Percentiles rank a stretch among this genome's conserved stretches.
Conservation (phyloP, 1,140 invertebrate genomes). For the Solenopsis fugax region DNA sequence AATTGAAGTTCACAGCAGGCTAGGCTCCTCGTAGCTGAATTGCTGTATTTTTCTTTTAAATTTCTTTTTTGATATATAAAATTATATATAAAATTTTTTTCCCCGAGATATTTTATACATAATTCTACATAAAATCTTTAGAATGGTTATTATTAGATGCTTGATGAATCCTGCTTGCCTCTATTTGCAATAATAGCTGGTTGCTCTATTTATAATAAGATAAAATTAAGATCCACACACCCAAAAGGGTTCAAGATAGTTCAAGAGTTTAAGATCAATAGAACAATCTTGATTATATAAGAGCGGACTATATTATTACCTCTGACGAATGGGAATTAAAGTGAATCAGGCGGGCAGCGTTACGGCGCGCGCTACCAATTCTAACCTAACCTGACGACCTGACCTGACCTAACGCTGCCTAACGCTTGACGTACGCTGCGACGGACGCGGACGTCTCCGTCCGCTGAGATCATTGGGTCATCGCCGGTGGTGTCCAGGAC, state of each 20-base stretch:
- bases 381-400: slow-evolving; percentile 25
- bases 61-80: too few relatives aligned
- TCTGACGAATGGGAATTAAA: neutral
- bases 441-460: neutral
- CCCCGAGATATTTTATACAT: too few relatives aligned
- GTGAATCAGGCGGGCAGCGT: neutral
- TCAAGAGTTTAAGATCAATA: neutral
- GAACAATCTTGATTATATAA: neutral
- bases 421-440: neutral
- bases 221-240: too few relatives aligned
- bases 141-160: too few relatives aligned
- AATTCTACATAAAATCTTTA: too few relatives aligned
- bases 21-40: too few relatives aligned
- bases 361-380: neutral
- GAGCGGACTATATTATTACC: neutral
- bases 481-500: neutral
- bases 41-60: too few relatives aligned
- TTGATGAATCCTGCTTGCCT: too few relatives aligned
- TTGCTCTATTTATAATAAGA: too few relatives aligned
- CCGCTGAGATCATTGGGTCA: neutral
- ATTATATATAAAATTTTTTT: too few relatives aligned
- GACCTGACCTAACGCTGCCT: neutral
- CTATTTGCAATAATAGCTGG: too few relatives aligned
- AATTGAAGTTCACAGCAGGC: too few relatives aligned
- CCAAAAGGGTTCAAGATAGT: neutral